Base-by-base conservation (phyloP, 2,888 invertebrate genomes). In the Meta bourneti region DNA sequence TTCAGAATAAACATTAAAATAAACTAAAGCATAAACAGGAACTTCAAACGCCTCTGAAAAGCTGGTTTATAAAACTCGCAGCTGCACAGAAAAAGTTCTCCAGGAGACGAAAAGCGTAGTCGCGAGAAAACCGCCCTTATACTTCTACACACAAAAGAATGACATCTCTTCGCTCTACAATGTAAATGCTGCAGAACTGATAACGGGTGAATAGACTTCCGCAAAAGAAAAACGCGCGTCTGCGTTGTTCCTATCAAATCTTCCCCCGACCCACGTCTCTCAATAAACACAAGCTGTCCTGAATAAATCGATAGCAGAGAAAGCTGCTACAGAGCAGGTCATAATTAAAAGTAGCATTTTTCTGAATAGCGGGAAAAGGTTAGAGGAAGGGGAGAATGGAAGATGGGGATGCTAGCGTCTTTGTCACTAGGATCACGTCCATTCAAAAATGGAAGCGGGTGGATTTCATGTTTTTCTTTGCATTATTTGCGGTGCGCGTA, bases 321-420 rank as follows among this genome's bases (percentile, higher is more conserved):
- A 61, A 61, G 61, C 61, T 16, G 61, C 61, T 61, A 16, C 61
- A 16, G 16, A 61, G 61, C 61, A 61, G 61, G 61, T 61, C 61
- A 61, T 61, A 61, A 61, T 61, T 61, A 61, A 61, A 61, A 61
- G 61, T 61, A 61, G 61, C 61, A 61, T 61, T 61, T 61, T 61
- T 61, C 61, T 61, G 61, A 61, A 16, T 61, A 11, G 61, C 61
- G 61, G 61, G 8, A 9, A 9, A 6, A 16, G 34, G 34, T 34
- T 34, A 34, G 34, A 16, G 61, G 11, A 61, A 61, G 11, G 7
- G 61, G 11, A 9, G 9, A 61, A 61, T 7, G 11, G 61, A 34
- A 61, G 61, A 34, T 61, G 61, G 11, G 61, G 61, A 11, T 5
- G 61, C 61, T 13, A 61, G 7, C 61, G 7, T 61, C 61, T 61